Percentiles rank a stretch among this genome's conserved stretches.
These are phyloP conservation scores for Xiphophorus maculatus DNA, from an alignment of 2,113 vertebrate species.

Conservation along the genomic window DNA sequence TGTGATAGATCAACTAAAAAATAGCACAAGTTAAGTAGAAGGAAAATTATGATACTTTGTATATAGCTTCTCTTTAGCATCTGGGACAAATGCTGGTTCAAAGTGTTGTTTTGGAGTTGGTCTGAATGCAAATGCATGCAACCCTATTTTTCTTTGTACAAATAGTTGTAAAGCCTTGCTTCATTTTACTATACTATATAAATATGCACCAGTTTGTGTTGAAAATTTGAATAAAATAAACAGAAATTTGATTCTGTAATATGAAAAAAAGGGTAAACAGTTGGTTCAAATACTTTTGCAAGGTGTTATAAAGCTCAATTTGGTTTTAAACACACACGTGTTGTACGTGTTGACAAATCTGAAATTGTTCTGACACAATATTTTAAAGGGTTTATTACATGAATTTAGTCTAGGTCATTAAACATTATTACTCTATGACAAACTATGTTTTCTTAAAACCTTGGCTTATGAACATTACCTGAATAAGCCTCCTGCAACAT, in stretches of 20 bases:
- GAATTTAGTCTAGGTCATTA: not conserved
- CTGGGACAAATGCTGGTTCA: too few relatives aligned
- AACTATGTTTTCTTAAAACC: not conserved
- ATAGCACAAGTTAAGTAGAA: too few relatives aligned
- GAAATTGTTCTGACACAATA: not conserved
- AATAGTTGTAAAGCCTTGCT: not conserved
- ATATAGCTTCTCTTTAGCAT: too few relatives aligned
- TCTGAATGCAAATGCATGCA: too few relatives aligned
- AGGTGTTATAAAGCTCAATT: not conserved
- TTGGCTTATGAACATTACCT: slow-evolving; percentile 80
- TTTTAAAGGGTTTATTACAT: not conserved
- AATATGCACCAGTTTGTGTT: not conserved
- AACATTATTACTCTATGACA: not conserved
- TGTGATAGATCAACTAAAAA: too few relatives aligned
- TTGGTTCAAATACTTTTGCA: not conserved
- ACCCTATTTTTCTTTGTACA: too few relatives aligned
- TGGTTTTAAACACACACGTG: not conserved
- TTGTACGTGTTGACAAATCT: not conserved
- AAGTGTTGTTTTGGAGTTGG: too few relatives aligned
- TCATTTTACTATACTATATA: not conserved
- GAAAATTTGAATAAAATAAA: not conserved
- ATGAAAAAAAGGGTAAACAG: not conserved
- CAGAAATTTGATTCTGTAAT: not conserved
- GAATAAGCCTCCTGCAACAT: slow-evolving; percentile 89
- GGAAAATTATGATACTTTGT: too few relatives aligned